Conservation (phyloP, 2,113 vertebrate species). For the Myrmecobius fasciatus region DNA sequence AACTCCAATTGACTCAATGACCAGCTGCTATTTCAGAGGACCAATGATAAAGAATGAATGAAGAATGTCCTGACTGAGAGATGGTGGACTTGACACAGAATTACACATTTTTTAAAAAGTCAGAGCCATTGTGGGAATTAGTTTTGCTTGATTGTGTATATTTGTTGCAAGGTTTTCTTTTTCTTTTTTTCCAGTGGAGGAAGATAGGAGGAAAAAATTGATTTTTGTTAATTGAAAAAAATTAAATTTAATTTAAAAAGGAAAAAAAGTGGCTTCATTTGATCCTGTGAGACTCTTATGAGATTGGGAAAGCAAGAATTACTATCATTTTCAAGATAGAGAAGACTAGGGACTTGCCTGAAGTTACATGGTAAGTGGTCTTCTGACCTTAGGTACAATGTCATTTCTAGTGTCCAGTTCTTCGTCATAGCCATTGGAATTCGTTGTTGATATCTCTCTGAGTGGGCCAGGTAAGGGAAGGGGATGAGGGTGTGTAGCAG, state of each 20-base stretch:
- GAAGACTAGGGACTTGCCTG: background rate
- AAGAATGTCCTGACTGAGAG: background rate
- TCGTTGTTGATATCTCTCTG: background rate
- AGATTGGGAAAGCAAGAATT: background rate
- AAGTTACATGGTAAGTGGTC: background rate
- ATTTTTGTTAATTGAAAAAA: background rate
- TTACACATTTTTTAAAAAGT: background rate
- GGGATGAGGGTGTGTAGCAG: background rate
- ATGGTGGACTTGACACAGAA: background rate
- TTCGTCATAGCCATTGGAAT: constrained; percentile 1
- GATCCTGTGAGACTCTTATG: background rate
- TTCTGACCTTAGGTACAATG: background rate
- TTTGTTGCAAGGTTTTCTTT: background rate
- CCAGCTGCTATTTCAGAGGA: background rate
- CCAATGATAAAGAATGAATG: background rate
- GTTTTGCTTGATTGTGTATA: background rate
- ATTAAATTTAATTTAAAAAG: background rate
- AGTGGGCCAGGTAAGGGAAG: background rate
- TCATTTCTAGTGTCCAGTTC: constrained; percentile 45
- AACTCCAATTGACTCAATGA: background rate
- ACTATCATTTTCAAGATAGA: background rate
- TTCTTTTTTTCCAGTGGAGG: background rate
- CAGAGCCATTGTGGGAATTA: background rate
- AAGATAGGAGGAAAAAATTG: background rate
- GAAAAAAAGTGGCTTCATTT: background rate